Conservation (phyloP, 2,113 vertebrate genomes). For the Periophthalmodon schlosseri region DNA sequence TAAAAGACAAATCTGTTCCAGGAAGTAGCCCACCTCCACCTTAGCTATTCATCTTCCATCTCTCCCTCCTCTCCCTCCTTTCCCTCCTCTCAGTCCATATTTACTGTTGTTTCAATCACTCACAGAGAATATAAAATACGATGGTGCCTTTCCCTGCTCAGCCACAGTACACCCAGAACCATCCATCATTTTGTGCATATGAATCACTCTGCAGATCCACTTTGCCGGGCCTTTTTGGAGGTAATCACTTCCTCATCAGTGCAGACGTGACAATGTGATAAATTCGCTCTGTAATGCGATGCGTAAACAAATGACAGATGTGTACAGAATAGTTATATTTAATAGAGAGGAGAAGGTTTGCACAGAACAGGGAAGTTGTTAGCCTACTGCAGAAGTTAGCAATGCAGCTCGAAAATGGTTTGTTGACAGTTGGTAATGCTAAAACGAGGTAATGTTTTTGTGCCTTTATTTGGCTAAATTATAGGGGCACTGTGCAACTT, state of each 20-base stretch:
- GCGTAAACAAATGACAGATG: conserved; percentile 26
- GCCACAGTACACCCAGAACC: conserved; percentile 25
- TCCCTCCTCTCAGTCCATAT: background rate
- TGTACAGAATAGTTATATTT: conserved; percentile 9
- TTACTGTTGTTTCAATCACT: conserved; percentile 33
- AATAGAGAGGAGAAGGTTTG: conserved; percentile 12
- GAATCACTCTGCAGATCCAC: conserved; percentile 65
- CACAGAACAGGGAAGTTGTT: background rate
- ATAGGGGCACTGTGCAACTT: too few relatives aligned
- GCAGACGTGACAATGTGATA: conserved; percentile 37
- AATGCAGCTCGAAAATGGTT: background rate
- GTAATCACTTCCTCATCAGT: conserved; percentile 72
- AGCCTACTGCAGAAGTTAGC: background rate
- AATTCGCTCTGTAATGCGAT: conserved; percentile 32
- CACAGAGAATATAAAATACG: conserved; percentile 21
- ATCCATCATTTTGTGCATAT: conserved; percentile 72
- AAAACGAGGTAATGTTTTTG: too few relatives aligned
- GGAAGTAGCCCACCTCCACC: background rate
- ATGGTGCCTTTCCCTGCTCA: conserved; percentile 35
- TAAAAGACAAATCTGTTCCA: background rate
- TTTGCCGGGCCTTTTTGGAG: conserved; percentile 42
- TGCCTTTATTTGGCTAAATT: too few relatives aligned
- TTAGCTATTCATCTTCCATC: background rate
- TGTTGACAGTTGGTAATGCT: too few relatives aligned
- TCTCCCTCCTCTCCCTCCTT: background rate